Base-by-base conservation (phyloP, 1,140 invertebrate genomes). In the Rhagoletis pomonella region DNA sequence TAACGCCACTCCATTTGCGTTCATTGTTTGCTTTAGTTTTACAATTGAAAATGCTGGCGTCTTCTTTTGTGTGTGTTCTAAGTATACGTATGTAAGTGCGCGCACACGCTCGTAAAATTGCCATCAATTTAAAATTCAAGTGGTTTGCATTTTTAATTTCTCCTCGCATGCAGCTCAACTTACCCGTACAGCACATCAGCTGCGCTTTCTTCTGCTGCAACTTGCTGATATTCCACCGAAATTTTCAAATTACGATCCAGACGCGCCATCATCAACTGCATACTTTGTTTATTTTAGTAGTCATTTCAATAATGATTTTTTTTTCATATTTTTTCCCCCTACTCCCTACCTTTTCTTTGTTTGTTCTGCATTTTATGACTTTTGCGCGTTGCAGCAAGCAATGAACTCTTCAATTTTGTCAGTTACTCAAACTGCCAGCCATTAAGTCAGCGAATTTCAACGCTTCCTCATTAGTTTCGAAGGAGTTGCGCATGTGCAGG, bases 91-190 rank as follows among this genome's bases (percentile, higher is more conserved):
- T 14, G 39, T 73, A 42, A 39, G 65, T 42, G 29, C 7, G 29
- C 19, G 65, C 44, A 42, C 39, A 42, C 42, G 67, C 67, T 73
- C 42, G 67, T 73, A 73, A 73, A 73, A 73, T 44, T 73, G 67
- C 67, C 67, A 73, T 73, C 67, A 73, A 73, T 73, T 67, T 73
- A 73, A 73, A 73, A 73, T 73, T 73, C 67, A 73, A 73, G 67
- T 73, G 67, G 67, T 73, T 73, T 73, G 42, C 67, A 73, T 73
- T 73, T 73, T 47, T 73, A 73, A 73, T 73, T 73, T 73, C 67
- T 73, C 42, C 42, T 6, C 65, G 29, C 65, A 69, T 29, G 42
- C 39, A 2, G 4, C 64, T 7, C 64, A 42, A 67, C 6, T 64
- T 10, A 67, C 19, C 39, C 39, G 7, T 55, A 55, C 50, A 29